Evolutionary conservation across 2,888 invertebrate species (phyloP).

Genomic region (Calliphora vomitoria): DNA sequence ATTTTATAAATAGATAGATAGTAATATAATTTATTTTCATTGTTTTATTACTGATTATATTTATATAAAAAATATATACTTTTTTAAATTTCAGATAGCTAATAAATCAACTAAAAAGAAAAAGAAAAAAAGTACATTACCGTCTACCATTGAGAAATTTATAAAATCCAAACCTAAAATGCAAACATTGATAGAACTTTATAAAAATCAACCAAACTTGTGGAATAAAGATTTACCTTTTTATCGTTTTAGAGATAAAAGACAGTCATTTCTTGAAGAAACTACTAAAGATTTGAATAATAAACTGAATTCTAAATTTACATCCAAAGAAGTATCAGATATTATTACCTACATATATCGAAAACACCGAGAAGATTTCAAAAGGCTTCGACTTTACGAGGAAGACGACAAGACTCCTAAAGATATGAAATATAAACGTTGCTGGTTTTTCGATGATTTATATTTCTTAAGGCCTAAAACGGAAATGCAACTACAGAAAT

Average conservation of each 20-base stretch:
- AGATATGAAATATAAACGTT: constrained; percentile 39
- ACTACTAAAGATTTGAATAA: constrained; percentile 56
- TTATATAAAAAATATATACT: no score
- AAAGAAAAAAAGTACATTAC: constrained; percentile 39
- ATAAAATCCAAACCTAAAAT: constrained; percentile 65
- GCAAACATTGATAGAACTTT: constrained; percentile 55
- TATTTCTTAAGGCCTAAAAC: constrained; percentile 57
- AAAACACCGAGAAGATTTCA: constrained; percentile 56
- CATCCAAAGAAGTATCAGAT: constrained; percentile 46
- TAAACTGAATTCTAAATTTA: constrained; percentile 29
- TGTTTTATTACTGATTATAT: no score
- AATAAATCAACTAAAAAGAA: constrained; percentile 33
- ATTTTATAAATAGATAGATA: no score
- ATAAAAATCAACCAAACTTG: constrained; percentile 64
- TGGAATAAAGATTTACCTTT: constrained; percentile 64
- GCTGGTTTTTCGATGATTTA: constrained; percentile 59
- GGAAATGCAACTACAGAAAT: constrained; percentile 44
- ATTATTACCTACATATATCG: constrained; percentile 56
- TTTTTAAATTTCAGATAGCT: constrained; percentile 36
- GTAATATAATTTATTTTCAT: no score
- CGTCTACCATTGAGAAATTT: constrained; percentile 47
- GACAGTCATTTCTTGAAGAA: constrained; percentile 55
- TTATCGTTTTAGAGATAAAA: constrained; percentile 61
- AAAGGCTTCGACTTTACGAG: constrained; percentile 41
- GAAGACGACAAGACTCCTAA: constrained; percentile 23